Evolutionary conservation across 2,797 vertebrate species (phyloP).

Genomic region (Tympanoctomys barrerae): DNA sequence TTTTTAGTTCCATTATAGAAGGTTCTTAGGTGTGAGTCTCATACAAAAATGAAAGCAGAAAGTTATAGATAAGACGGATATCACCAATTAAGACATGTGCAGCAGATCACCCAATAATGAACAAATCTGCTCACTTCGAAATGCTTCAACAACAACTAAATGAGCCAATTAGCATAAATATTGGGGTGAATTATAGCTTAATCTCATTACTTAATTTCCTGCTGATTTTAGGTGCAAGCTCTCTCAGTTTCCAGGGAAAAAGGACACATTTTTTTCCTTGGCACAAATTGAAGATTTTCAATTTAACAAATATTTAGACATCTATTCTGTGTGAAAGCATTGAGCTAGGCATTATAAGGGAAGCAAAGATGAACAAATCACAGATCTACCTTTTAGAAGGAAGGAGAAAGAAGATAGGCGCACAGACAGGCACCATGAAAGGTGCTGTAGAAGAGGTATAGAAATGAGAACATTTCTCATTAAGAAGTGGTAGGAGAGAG

Average conservation of each 20-base stretch:
- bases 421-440: background rate
- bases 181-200: background rate
- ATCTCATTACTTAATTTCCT: background rate
- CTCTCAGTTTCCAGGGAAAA: background rate
- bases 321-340: background rate
- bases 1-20: background rate
- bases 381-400: background rate
- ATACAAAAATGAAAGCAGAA: slow-evolving; percentile 30
- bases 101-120: background rate
- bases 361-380: background rate
- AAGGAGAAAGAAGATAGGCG: background rate
- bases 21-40: background rate
- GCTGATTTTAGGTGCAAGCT: background rate
- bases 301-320: slow-evolving; percentile 6
- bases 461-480: background rate
- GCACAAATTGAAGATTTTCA: slow-evolving; percentile 35
- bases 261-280: background rate
- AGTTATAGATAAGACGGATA: background rate
- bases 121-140: background rate
- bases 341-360: background rate
- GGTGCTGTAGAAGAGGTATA: background rate
- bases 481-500: background rate
- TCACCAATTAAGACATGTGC: background rate
- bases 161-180: slow-evolving; percentile 30
- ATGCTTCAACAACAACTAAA: background rate